Conservation (phyloP, 2,888 invertebrate species). For the Leptinotarsa haldemani region DNA sequence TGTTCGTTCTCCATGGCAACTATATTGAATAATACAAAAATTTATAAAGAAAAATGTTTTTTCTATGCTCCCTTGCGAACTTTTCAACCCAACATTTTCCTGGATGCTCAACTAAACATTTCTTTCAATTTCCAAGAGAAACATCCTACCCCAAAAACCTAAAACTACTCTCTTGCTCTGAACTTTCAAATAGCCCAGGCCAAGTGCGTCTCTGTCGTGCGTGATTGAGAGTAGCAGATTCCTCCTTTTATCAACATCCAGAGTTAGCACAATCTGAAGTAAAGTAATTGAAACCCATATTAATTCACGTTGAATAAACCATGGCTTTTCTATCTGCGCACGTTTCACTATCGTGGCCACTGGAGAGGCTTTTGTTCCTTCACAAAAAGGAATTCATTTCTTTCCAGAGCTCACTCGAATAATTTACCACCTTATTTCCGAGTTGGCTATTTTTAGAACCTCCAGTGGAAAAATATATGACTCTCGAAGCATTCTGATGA, state of each 20-base stretch:
- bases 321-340: conserved; percentile 56
- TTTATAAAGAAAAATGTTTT: too few species aligned
- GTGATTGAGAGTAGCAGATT: conserved; percentile 15
- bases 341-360: conserved; percentile 49
- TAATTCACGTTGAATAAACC: conserved; percentile 62
- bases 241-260: conserved; percentile 24
- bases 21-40: too few species aligned
- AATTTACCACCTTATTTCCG: conserved; percentile 22
- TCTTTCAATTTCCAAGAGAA: too few species aligned
- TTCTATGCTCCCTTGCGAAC: too few species aligned
- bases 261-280: conserved; percentile 38
- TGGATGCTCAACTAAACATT: too few species aligned
- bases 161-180: neutral
- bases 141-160: neutral
- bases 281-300: conserved; percentile 54
- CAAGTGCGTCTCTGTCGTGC: conserved; percentile 14
- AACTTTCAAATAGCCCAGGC: neutral
- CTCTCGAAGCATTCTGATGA: neutral
- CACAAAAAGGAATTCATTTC: conserved; percentile 25
- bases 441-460: conserved; percentile 24
- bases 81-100: too few species aligned
- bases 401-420: conserved; percentile 29
- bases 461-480: neutral
- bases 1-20: too few species aligned
- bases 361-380: conserved; percentile 37